Conservation (phyloP, 2,113 vertebrate species). For the Thymallus thymallus region DNA sequence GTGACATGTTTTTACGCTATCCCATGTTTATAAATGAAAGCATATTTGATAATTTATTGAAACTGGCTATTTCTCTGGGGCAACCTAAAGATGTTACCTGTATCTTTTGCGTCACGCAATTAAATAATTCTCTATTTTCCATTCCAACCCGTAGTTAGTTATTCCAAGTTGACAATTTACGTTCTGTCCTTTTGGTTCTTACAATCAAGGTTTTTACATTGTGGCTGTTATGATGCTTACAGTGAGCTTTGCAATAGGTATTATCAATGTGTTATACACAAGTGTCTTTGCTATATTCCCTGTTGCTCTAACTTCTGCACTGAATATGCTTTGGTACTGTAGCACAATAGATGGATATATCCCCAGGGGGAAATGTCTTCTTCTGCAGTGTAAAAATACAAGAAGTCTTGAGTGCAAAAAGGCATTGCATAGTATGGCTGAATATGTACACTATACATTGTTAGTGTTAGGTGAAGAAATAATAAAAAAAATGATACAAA, state of each 20-base stretch:
- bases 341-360: too few relatives aligned
- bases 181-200: background rate
- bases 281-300: too few relatives aligned
- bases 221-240: background rate
- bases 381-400: too few relatives aligned
- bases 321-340: too few relatives aligned
- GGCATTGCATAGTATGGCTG: too few relatives aligned
- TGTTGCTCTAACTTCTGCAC: too few relatives aligned
- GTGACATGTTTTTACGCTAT: background rate
- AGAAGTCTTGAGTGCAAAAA: too few relatives aligned
- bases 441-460: too few relatives aligned
- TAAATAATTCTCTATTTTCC: constrained; percentile 30
- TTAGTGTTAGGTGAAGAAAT: too few relatives aligned
- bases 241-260: background rate
- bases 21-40: constrained; percentile 30
- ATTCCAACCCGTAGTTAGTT: background rate
- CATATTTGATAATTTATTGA: constrained; percentile 57
- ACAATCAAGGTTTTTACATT: background rate
- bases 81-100: constrained; percentile 16
- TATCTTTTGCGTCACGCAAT: constrained; percentile 21
- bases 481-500: too few relatives aligned
- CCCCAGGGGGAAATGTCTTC: too few relatives aligned
- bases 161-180: background rate
- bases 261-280: too few relatives aligned
- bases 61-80: background rate